These are phyloP conservation scores for Gavia stellata DNA, from an alignment of 2,113 vertebrate species.

Conservation along the genomic window DNA sequence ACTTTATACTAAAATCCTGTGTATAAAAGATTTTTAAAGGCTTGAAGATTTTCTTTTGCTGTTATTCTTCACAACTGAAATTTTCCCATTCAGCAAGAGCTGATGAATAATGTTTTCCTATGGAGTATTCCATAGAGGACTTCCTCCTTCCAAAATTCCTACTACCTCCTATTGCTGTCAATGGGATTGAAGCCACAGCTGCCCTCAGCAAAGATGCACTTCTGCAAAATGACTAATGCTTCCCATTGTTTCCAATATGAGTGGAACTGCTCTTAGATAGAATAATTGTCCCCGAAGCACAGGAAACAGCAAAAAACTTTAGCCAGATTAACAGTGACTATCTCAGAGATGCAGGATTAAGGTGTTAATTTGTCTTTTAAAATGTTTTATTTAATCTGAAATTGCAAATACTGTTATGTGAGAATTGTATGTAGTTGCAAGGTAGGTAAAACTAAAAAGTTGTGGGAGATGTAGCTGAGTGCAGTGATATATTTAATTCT, in stretches of 20 bases:
- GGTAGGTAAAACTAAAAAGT: neutral
- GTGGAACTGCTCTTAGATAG: neutral
- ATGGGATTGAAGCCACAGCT: slow-evolving; percentile 26
- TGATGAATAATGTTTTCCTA: slow-evolving; percentile 42
- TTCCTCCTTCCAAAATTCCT: slow-evolving; percentile 34
- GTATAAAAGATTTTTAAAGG: neutral
- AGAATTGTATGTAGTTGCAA: neutral
- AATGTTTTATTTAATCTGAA: neutral
- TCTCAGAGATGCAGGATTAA: neutral
- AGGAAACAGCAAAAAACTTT: neutral
- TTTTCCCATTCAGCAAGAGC: neutral
- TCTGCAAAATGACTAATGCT: slow-evolving; percentile 43
- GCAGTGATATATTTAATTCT: neutral
- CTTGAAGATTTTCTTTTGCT: neutral
- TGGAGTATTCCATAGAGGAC: neutral
- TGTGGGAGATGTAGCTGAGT: neutral
- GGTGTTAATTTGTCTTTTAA: neutral
- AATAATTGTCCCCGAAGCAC: neutral
- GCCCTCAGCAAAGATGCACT: neutral
- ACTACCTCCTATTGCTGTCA: slow-evolving; percentile 29
- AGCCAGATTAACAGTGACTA: neutral
- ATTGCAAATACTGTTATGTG: neutral
- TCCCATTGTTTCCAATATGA: slow-evolving; percentile 31
- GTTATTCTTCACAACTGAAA: neutral
- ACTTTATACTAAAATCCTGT: neutral